Percentiles rank a stretch among this genome's conserved stretches.
Conservation (phyloP, 2,113 vertebrate genomes). For the Cheirogaleus medius region DNA sequence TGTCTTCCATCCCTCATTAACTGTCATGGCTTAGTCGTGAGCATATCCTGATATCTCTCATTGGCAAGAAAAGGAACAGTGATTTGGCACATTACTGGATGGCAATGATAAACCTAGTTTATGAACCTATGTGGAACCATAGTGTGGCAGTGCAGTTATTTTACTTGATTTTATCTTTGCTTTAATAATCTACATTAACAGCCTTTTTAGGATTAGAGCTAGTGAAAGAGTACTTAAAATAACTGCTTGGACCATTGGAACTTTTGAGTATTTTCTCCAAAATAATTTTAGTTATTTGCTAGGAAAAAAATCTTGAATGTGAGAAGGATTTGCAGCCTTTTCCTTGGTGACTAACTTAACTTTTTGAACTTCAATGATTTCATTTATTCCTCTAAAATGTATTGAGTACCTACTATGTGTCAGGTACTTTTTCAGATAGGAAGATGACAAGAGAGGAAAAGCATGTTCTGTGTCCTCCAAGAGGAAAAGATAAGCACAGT, state of each 20-base stretch:
- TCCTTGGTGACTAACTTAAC: not conserved
- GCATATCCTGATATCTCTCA: not conserved
- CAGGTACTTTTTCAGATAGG: not conserved
- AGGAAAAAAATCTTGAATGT: not conserved
- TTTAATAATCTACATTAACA: constrained; percentile 25
- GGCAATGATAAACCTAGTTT: constrained; percentile 28
- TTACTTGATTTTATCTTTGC: constrained; percentile 23
- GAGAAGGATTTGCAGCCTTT: not conserved
- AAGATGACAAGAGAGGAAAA: not conserved
- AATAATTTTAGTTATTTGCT: not conserved
- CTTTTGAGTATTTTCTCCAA: constrained; percentile 9
- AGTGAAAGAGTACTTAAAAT: constrained; percentile 28
- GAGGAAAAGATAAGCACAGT: not conserved
- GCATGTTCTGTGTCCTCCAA: not conserved
- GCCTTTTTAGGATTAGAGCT: not conserved
- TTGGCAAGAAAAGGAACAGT: constrained; percentile 23
- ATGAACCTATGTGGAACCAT: not conserved
- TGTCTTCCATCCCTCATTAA: constrained; percentile 56
- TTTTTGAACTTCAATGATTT: not conserved
- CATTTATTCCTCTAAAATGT: not conserved
- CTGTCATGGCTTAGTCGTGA: constrained; percentile 2
- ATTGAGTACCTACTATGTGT: not conserved
- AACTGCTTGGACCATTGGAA: not conserved
- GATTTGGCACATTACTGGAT: constrained; percentile 17
- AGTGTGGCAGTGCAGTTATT: not conserved